phyloP scores from a whole-genome alignment of 2,797 vertebrate genomes.

The Eremophila alpestris region DNA sequence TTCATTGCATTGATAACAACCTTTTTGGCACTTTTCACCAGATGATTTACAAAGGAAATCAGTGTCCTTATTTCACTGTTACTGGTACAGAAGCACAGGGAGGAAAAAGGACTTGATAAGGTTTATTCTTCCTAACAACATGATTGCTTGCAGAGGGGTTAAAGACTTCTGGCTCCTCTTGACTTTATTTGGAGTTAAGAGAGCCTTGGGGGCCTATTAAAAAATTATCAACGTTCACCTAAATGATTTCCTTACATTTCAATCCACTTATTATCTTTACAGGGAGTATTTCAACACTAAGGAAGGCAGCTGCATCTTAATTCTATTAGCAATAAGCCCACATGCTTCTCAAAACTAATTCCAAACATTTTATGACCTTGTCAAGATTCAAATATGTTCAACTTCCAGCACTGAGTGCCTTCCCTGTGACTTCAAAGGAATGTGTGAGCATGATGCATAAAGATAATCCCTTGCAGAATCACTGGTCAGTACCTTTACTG shows the following conservation, averaged over 20 bases:
- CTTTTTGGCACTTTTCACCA: not conserved
- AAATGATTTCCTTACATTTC: constrained; percentile 1
- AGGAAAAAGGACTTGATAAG: not conserved
- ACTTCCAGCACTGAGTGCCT: not conserved
- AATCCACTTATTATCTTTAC: not conserved
- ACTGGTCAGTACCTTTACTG: not conserved
- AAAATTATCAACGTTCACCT: not conserved
- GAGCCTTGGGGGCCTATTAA: not conserved
- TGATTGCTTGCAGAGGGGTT: not conserved
- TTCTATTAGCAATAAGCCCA: not conserved
- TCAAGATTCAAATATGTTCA: not conserved
- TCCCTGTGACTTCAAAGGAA: not conserved
- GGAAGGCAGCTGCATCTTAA: not conserved
- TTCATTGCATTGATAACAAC: not conserved
- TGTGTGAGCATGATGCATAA: not conserved
- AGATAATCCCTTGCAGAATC: not conserved
- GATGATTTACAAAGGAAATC: not conserved
- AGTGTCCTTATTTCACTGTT: not conserved
- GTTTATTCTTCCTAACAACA: not conserved
- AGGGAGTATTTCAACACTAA: not conserved
- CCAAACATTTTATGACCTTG: not conserved
- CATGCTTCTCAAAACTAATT: not conserved
- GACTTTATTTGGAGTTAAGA: not conserved
- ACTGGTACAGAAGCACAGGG: not conserved
- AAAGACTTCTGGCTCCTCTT: not conserved